Evolutionary conservation across 2,113 vertebrate species (phyloP), one percentile per base, ranked within the genome.

Genomic region (Paraplagusia blochii): DNA sequence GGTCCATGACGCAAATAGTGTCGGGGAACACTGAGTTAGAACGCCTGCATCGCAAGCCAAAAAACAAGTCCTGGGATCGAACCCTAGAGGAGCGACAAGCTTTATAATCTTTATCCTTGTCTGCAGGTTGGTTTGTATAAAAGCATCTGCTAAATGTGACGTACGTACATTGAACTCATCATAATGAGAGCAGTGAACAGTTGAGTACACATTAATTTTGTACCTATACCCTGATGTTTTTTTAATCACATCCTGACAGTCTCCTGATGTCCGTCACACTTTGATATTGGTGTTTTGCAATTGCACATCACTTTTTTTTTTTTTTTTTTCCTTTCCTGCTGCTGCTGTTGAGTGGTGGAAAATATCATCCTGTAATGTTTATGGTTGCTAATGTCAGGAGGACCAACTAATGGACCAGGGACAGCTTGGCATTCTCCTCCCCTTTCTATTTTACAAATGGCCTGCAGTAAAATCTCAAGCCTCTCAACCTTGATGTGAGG

Each of bases 401-500:
- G 13, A 58, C 53, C 39, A 44, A 29, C 39, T 57, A 69, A 60
- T 79, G 44, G 47, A 53, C 45, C 58, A 14, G 22, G 40, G 63
- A 46, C 43, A 58, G 54, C 60, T 72, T 22, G 7, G 5, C 45
- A 34, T 46, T 49, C 54, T 49, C 54, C 19, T 50, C 33, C 33
- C 12, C 52, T 18, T 14, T 63, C 69, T 63, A 51, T 53, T 56
- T 62, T 56, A 68, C 38, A 62, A 61, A 73, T 48, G 47, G 42
- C 46, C 45, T 5, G 16, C 44, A 50, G 49, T 60, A 43, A 71
- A 70, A 67, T 42, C 43, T 36, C 50, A 19, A 38, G 40, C 61
- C 59, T 47, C 29, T 66, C 44, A 49, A 16, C 50, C 1, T 1
- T 74, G 63, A 68, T 76, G 69, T 80, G 55, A 68, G 46, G 12